Base-by-base conservation (phyloP, 2,888 invertebrate genomes). In the Diachrysia chrysitis region DNA sequence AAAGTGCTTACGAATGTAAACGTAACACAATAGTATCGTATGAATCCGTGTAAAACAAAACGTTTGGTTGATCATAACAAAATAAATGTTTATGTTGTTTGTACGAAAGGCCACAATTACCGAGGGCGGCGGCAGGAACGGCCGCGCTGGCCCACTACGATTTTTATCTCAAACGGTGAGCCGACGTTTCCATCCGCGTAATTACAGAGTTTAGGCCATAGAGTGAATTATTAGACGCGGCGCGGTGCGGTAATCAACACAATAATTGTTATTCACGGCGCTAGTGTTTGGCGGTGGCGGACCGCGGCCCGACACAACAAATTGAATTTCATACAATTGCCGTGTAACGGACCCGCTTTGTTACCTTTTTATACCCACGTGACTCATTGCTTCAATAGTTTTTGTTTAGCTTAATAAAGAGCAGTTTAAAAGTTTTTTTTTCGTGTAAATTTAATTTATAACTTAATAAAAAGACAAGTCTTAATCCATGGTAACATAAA, bases 151-250 rank as follows among this genome's bases (percentile, higher is more conserved):
- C 74, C 81, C 81, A 76, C 85, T 85, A 88, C 85, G 93, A 93
- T 94, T 93, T 92, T 90, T 93, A 94, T 94, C 94, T 93, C 92
- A 91, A 94, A 93, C 94, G 91, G 92, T 92, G 90, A 92, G 93
- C 93, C 92, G 93, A 88, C 92, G 89, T 90, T 92, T 92, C 93
- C 90, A 92, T 91, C 90, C 90, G 78, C 89, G 91, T 95, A 95
- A 95, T 95, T 94, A 95, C 92, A 92, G 92, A 94, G 92, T 94
- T 95, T 94, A 93, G 91, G 85, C 88, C 85, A 87, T 89, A 87
- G 90, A 94, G 93, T 94, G 94, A 95, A 95, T 94, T 94, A 95
- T 95, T 94, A 94, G 92, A 91, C 88, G 87, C 88, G 89, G 87
- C 88, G 88, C 87, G 85, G 87, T 86, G 88, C 89, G 88, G 93